Conservation (phyloP, 2,113 vertebrate genomes). For the Sapayoa aenigma region DNA sequence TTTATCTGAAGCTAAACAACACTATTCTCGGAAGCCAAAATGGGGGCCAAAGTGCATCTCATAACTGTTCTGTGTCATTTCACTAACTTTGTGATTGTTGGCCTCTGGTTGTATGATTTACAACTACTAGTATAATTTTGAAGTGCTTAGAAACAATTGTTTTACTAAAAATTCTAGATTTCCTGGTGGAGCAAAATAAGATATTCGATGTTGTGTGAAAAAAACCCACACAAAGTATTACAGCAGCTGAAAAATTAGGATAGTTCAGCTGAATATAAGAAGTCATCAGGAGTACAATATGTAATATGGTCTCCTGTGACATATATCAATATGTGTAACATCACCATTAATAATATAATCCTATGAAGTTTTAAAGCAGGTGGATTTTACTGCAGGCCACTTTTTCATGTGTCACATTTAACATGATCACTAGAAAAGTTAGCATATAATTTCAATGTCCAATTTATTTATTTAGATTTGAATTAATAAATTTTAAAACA, state of each 20-base stretch:
- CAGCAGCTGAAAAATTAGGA: not conserved
- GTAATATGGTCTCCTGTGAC: not conserved
- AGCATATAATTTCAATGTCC: not conserved
- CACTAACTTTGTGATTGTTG: not conserved
- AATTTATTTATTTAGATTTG: not conserved
- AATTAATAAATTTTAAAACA: not conserved
- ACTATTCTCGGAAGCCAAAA: not conserved
- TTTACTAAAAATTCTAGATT: not conserved
- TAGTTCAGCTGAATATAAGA: not conserved
- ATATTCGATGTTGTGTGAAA: not conserved
- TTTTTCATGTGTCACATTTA: not conserved
- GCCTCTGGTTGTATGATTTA: not conserved
- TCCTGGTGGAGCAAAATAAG: not conserved
- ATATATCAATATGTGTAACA: not conserved
- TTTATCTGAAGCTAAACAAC: not conserved
- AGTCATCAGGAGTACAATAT: not conserved
- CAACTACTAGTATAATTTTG: not conserved
- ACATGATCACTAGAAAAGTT: rapidly evolving
- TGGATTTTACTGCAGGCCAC: not conserved
- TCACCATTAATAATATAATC: not conserved
- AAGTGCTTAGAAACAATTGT: not conserved
- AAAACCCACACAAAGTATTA: not conserved
- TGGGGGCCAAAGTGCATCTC: not conserved
- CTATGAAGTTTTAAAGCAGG: not conserved
- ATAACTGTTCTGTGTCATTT: not conserved